Evolutionary conservation across 2,113 vertebrate species (phyloP), one percentile per base, ranked within the genome.

Genomic region (Leucosticte australis): DNA sequence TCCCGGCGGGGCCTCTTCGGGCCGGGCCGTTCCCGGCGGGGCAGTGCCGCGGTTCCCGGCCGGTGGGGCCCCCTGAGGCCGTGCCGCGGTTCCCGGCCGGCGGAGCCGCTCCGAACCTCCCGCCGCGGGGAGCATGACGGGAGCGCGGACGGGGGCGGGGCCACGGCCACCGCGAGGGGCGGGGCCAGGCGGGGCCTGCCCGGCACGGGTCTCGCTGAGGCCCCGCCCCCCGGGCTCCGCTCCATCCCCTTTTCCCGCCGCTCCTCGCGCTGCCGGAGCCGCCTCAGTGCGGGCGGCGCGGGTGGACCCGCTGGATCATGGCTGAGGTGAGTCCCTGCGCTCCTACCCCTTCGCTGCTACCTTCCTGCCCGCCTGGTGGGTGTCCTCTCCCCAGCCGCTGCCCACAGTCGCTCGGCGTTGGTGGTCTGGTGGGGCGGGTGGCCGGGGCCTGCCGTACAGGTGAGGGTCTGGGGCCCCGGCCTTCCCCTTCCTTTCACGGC

Each of bases 271-370:
- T 6, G 1, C 31, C 2, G 57, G 67, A 57, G 76, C 50, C 22
- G 76, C 18, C 42, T 73, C 31, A 22, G 22, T 13, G 76, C 24
- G 31, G 47, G 41, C 1, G 31, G 56, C 11, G 76, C 21, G 31
- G 47, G 41, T 1, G 28, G 56, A 26, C 7, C 5, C 6, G 37
- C 37, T 10, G 47, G 62, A 60, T 59, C 59, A 98, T 98, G 98
- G 96, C 98, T 37, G 98, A 98, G 92, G 98, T 98, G 87, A 94
- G 98, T 56, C 0, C 7, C 20, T 8, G 15, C 11, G 15, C 11
- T 4, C 9, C 8, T 15, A 33, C 2, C 26, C 17, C 7, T 2
- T 46, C 12, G 1, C 16, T 10, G 30, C 50, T 8, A 23, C 6
- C 33, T 1, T 37, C 37, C 31, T 23, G 6, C 5, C 24, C 1